Conservation (phyloP, 2,888 invertebrate species). For the Marronus borbonicus region DNA sequence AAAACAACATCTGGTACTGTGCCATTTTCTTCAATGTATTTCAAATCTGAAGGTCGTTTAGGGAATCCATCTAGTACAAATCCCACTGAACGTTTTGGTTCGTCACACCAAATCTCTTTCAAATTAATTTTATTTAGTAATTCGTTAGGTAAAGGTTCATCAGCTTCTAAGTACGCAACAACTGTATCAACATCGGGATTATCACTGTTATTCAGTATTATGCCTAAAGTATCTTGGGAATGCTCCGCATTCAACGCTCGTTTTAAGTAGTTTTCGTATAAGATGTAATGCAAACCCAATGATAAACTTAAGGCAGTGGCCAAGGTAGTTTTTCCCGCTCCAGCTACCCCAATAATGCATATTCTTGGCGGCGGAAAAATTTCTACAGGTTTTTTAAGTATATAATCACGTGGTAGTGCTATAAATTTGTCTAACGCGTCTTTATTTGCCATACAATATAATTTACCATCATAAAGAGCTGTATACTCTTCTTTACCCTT, state of each 20-base stretch:
- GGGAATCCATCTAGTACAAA: slow-evolving; percentile 78
- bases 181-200: slow-evolving; percentile 48
- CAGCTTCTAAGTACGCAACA: slow-evolving; percentile 72
- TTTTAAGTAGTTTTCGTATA: slow-evolving; percentile 68
- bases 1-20: slow-evolving; percentile 76
- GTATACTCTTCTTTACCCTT: slow-evolving; percentile 75
- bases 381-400: slow-evolving; percentile 70
- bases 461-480: slow-evolving; percentile 72
- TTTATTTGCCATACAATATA: slow-evolving; percentile 73
- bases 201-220: slow-evolving; percentile 21
- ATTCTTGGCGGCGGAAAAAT: slow-evolving; percentile 73
- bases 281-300: slow-evolving; percentile 73
- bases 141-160: slow-evolving; percentile 69
- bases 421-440: slow-evolving; percentile 72
- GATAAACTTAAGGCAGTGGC: slow-evolving; percentile 72
- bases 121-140: slow-evolving; percentile 68
- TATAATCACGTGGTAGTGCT: slow-evolving; percentile 71
- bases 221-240: slow-evolving; percentile 21
- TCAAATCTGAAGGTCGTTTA: slow-evolving; percentile 72
- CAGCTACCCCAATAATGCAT: slow-evolving; percentile 74
- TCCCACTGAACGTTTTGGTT: slow-evolving; percentile 72
- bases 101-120: slow-evolving; percentile 72
- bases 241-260: slow-evolving; percentile 51
- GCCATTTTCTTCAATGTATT: slow-evolving; percentile 71
- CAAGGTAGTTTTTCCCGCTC: slow-evolving; percentile 73